Conservation (phyloP, 1,140 invertebrate species). For the Cotesia vestalis region DNA sequence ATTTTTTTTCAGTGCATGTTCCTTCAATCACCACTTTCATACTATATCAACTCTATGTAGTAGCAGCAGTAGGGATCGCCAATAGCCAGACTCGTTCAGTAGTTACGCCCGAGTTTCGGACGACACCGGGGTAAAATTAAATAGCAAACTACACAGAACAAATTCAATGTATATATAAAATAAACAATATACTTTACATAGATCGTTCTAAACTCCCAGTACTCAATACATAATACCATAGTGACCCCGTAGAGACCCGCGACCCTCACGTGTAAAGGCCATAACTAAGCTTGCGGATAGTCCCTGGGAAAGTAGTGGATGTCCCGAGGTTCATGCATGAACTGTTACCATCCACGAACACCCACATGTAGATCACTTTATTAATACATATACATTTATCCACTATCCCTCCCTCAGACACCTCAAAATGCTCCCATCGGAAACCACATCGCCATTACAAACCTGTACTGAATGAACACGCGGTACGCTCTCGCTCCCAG, state of each 20-base stretch:
- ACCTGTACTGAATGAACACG: not conserved
- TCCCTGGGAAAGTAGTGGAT: conserved; percentile 11
- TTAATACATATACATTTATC: conserved; percentile 12
- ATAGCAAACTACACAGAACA: conserved; percentile 35
- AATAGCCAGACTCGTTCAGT: conserved; percentile 10
- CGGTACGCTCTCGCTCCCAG: not conserved
- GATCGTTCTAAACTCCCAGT: too few species aligned
- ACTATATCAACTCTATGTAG: too few species aligned
- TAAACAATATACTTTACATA: too few species aligned
- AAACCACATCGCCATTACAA: conserved; percentile 24
- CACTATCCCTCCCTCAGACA: not conserved
- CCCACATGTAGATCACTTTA: not conserved
- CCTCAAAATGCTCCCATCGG: conserved; percentile 11
- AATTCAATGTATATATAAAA: too few species aligned
- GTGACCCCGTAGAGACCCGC: conserved; percentile 39
- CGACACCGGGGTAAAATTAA: conserved; percentile 40
- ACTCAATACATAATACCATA: not conserved
- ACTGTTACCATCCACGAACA: not conserved
- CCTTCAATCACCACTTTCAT: too few species aligned
- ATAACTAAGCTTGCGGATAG: conserved; percentile 33
- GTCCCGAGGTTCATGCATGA: not conserved
- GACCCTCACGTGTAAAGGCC: conserved; percentile 39
- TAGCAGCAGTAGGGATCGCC: not conserved
- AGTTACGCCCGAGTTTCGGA: conserved; percentile 16
- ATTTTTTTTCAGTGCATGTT: too few species aligned